Evolutionary conservation across 2,113 vertebrate species (phyloP), one percentile per base, ranked within the genome.

Genomic region (Elgaria multicarinata): DNA sequence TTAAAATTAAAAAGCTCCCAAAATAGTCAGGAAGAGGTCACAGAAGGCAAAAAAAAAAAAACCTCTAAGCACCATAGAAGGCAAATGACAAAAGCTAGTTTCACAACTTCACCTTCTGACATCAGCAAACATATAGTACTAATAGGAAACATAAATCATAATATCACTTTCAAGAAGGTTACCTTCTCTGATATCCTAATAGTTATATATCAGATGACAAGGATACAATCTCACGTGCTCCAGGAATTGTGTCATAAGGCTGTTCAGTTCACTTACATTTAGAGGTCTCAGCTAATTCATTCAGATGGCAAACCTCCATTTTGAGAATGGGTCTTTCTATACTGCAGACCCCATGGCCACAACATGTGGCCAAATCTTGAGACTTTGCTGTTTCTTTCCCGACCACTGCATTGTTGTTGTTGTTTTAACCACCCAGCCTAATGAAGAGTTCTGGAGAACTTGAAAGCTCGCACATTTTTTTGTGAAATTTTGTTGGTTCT

Each of bases 131-230:
- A 95, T 95, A 96, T 94, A 93, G 94, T 91, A 97, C 93, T 95
- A 97, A 97, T 95, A 96, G 95, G 96, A 97, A 87, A 96, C 93
- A 96, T 95, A 96, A 92, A 95, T 96, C 95, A 97, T 95, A 93
- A 97, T 71, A 91, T 95, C 46, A 94, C 94, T 83, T 72, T 64
- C 39, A 96, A 95, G 85, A 95, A 78, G 86, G 88, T 94, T 95
- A 94, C 93, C 92, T 88, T 75, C 94, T 92, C 88, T 75, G 86
- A 87, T 89, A 84, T 88, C 86, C 88, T 74, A 24, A 89, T 33
- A 67, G 93, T 89, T 13, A 93, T 91, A 77, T 55, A 78, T 44
- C 88, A 83, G 89, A 74, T 69, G 24, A 90, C n/a, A 22, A 58
- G 75, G 55, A 88, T 89, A 79, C 62, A 88, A 91, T 50, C 67